A percentile compares a stretch with the other conserved stretches of the same genome.
Evolutionary conservation across 2,888 invertebrate genomes (phyloP).

Genomic region (Eupithecia subfuscata): DNA sequence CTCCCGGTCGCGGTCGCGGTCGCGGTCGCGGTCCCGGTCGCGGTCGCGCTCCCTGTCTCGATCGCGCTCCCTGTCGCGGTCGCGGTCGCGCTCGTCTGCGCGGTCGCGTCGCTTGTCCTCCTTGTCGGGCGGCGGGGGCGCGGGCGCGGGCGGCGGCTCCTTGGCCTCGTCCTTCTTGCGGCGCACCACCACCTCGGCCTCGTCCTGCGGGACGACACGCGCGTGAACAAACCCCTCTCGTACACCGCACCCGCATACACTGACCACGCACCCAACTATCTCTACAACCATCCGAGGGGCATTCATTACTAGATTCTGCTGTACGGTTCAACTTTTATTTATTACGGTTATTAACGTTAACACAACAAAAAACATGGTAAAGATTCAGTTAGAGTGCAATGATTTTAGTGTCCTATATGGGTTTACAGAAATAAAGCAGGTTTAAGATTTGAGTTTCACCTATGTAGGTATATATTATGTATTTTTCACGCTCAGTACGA

Average conservation of each 20-base stretch:
- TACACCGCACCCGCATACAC: background rate
- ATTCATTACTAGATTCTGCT: background rate
- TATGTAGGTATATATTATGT: background rate
- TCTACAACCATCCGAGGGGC: background rate
- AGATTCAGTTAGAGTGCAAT: background rate
- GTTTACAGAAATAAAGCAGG: background rate
- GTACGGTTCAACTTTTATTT: background rate
- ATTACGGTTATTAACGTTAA: too few relatives aligned
- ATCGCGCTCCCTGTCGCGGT: slow-evolving; percentile 54
- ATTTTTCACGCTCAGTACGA: background rate
- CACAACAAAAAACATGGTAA: too few relatives aligned
- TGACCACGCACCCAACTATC: background rate
- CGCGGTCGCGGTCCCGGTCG: slow-evolving; percentile 40
- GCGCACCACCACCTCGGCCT: slow-evolving; percentile 85
- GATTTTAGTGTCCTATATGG: background rate
- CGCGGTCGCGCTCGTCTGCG: slow-evolving; percentile 52
- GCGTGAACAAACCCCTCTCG: background rate
- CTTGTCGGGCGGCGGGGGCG: slow-evolving; percentile 51
- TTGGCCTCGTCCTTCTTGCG: slow-evolving; percentile 75
- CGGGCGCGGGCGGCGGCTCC: slow-evolving; percentile 50
- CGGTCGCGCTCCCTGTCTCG: slow-evolving; percentile 49
- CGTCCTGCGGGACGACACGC: slow-evolving; percentile 81
- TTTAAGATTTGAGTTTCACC: too few relatives aligned
- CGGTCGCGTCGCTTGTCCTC: slow-evolving; percentile 55
- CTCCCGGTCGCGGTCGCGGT: slow-evolving; percentile 18